Evolutionary conservation across 2,113 vertebrate genomes (phyloP).

Genomic region (Arothron firmamentum): DNA sequence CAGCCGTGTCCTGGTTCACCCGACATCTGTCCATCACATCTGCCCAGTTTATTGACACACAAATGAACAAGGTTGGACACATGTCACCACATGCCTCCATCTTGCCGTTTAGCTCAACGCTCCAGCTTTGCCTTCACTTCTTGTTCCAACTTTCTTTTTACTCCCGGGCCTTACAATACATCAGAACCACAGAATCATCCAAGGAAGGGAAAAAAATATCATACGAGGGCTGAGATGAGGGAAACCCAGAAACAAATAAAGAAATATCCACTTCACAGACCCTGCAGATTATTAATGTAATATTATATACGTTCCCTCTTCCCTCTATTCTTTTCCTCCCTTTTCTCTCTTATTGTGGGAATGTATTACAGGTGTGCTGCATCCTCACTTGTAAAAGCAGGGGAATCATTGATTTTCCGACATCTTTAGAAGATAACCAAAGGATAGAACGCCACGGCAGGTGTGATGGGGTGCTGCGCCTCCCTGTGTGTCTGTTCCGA

Average conservation of each 20-base stretch:
- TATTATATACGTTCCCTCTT: conserved; percentile 12
- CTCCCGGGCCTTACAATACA: conserved; percentile 11
- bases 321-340: conserved; percentile 6
- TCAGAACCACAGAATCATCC: conserved; percentile 28
- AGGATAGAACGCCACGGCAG: conserved; percentile 33
- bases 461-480: conserved; percentile 23
- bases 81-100: conserved; percentile 6
- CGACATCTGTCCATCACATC: conserved; percentile 59
- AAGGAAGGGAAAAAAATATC: conserved; percentile 13
- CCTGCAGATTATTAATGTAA: conserved; percentile 31
- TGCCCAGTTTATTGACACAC: conserved; percentile 17
- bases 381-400: conserved; percentile 55
- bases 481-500: conserved; percentile 4
- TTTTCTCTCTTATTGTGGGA: conserved; percentile 47
- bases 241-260: conserved; percentile 40
- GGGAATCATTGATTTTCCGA: conserved; percentile 59
- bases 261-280: conserved; percentile 50
- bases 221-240: conserved; percentile 13
- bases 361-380: conserved; percentile 55
- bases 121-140: background rate
- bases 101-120: conserved; percentile 2
- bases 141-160: background rate
- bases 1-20: conserved; percentile 17
- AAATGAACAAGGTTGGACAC: conserved; percentile 14
- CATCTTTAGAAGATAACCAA: conserved; percentile 51